Base-by-base conservation (phyloP, 1,140 invertebrate species). In the Drosophila subpulchrella region DNA sequence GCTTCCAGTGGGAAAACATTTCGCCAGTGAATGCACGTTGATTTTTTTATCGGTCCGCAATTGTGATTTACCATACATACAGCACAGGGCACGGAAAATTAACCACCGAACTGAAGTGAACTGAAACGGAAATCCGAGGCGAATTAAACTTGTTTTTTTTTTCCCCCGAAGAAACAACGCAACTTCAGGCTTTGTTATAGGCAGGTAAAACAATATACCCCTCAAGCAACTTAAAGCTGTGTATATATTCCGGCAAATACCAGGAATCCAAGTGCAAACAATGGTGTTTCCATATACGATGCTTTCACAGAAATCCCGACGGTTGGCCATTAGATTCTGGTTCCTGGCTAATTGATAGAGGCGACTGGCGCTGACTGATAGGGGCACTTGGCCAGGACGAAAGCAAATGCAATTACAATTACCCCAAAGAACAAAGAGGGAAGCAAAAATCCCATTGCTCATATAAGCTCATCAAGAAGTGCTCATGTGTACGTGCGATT, bases 361-460 rank as follows among this genome's bases (percentile, higher is more conserved):
- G 57, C 57, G 15, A 17, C 30, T 51, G 60, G 20, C 17, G 32
- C 54, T 38, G 46, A 11, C 38, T 6, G 70, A 60, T 39, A 74
- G 50, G 53, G 68, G 5, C 73, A 75, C 71, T 58, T 66, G 73
- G 54, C 59, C 46, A 51, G 60, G 30, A 24, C 54, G 54, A 62
- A 54, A 56, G 48, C 82, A 75, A 78, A 85, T 55, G 63, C 68
- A 88, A 82, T 82, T 85, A 86, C 82, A 84, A 72, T 86, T 81
- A 83, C 57, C 68, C 67, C 54, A 42, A 72, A 79, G 66, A 68
- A 83, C 70, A 82, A 71, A 82, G 68, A 77, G 46, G 63, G 38
- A 20, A 66, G 60, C 46, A 53, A 54, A 67, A 68, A 68, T 75
- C 73, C 73, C 73, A 77, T 60, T 77, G 65, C 65, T 77, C 56